Evolutionary conservation across 2,797 vertebrate genomes (phyloP).

Genomic region (Enteromius treurensis): DNA sequence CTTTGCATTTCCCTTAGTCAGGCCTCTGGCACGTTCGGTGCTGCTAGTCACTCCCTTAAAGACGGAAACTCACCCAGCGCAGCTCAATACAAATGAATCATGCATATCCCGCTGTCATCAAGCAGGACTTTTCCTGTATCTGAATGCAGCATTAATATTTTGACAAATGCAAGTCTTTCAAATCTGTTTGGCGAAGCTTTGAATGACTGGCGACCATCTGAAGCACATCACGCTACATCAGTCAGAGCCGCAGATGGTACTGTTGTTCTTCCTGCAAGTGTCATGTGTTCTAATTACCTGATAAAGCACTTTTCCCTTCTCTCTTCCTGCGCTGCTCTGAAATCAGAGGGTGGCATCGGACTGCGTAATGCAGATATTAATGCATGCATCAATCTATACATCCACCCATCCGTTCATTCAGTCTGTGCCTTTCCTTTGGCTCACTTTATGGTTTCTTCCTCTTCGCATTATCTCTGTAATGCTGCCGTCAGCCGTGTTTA

Average conservation of each 20-base stretch:
- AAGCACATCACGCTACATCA: neutral
- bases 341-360: slow-evolving; percentile 59
- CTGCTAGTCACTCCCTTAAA: slow-evolving; percentile 71
- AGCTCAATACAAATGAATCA: slow-evolving; percentile 62
- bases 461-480: slow-evolving; percentile 82
- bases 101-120: slow-evolving; percentile 63
- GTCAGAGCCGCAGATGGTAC: neutral
- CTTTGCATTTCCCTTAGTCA: slow-evolving; percentile 73
- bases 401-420: slow-evolving; percentile 57
- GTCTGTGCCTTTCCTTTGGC: slow-evolving; percentile 69
- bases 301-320: neutral
- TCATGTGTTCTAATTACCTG: slow-evolving; percentile 22
- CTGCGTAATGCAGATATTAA: slow-evolving; percentile 52
- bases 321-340: slow-evolving; percentile 59
- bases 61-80: slow-evolving; percentile 67
- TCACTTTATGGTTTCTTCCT: slow-evolving; percentile 73
- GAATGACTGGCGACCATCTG: neutral
- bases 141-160: slow-evolving; percentile 52
- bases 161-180: slow-evolving; percentile 7
- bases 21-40: slow-evolving; percentile 70
- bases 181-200: neutral
- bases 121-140: slow-evolving; percentile 67
- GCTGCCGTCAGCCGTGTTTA: slow-evolving; percentile 83
- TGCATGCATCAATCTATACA: slow-evolving; percentile 48
- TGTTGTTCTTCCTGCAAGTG: slow-evolving; percentile 2